Conservation (phyloP, 2,113 vertebrate genomes). For the Corapipo altera region DNA sequence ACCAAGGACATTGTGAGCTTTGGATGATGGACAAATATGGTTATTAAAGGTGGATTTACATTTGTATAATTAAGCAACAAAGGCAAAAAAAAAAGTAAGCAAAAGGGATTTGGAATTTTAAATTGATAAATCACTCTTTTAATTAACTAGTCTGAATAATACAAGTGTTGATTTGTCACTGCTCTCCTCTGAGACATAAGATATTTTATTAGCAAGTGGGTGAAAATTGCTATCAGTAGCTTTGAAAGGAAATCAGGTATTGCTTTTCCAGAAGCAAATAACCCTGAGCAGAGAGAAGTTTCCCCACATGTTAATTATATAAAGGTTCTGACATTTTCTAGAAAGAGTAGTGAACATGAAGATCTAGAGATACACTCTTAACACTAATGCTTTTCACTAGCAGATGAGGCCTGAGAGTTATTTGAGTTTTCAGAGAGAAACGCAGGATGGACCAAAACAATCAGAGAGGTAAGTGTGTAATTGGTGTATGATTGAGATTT, state of each 20-base stretch:
- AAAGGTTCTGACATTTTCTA: neutral
- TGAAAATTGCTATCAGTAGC: neutral
- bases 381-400: neutral
- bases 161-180: neutral
- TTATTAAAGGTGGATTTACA: neutral
- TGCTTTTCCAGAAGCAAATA: slow-evolving; percentile 9
- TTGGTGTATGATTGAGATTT: slow-evolving; percentile 54
- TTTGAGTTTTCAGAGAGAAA: slow-evolving; percentile 34
- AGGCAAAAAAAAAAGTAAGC: neutral
- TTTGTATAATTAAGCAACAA: neutral
- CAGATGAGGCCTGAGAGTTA: neutral
- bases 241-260: neutral
- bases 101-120: neutral
- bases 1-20: neutral
- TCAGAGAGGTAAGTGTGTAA: slow-evolving; percentile 6
- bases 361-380: neutral
- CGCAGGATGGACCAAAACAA: neutral
- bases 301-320: neutral
- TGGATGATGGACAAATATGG: neutral
- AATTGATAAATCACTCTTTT: neutral
- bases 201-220: neutral
- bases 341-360: slow-evolving; percentile 22
- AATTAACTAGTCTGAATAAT: neutral
- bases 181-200: neutral
- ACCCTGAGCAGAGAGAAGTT: neutral